phyloP scores from a whole-genome alignment of 64 coral and sea anemone genomes.

The Pocillopora damicornis region DNA sequence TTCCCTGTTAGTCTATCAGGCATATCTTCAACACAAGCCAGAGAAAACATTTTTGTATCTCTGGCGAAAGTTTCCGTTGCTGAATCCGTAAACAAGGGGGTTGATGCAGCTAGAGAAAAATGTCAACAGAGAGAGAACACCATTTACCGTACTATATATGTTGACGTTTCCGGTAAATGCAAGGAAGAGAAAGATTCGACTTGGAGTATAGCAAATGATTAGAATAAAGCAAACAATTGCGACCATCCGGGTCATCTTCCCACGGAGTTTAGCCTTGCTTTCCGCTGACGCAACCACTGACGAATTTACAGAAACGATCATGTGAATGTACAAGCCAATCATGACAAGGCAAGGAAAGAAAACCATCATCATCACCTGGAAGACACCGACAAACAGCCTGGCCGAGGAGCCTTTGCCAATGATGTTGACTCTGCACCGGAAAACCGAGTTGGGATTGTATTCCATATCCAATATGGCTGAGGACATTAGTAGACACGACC shows the following conservation, averaged over 20 bases:
- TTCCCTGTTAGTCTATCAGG: neutral
- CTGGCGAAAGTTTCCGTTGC: conserved; percentile 31
- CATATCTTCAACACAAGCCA: neutral
- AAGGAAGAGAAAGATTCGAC: conserved; percentile 17
- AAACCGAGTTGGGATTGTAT: too few relatives aligned
- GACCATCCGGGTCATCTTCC: conserved; percentile 18
- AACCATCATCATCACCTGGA: neutral
- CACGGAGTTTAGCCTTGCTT: conserved; percentile 2
- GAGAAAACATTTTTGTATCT: conserved; percentile 25
- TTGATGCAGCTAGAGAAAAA: conserved; percentile 38
- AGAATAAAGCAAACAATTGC: conserved; percentile 2
- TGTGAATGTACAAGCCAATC: conserved; percentile 46
- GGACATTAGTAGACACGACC: too few relatives aligned
- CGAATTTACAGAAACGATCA: neutral
- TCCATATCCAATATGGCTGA: too few relatives aligned
- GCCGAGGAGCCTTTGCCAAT: too few relatives aligned
- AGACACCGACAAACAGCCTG: neutral
- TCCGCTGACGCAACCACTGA: neutral
- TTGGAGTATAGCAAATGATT: conserved; percentile 29
- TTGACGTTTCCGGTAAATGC: neutral
- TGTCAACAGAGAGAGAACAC: neutral
- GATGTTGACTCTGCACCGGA: too few relatives aligned
- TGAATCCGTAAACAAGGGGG: conserved; percentile 45
- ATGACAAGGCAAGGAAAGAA: conserved; percentile 31
- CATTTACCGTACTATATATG: neutral